Evolutionary conservation across 2,113 vertebrate genomes (phyloP).

Genomic region (Caloenas nicobarica): DNA sequence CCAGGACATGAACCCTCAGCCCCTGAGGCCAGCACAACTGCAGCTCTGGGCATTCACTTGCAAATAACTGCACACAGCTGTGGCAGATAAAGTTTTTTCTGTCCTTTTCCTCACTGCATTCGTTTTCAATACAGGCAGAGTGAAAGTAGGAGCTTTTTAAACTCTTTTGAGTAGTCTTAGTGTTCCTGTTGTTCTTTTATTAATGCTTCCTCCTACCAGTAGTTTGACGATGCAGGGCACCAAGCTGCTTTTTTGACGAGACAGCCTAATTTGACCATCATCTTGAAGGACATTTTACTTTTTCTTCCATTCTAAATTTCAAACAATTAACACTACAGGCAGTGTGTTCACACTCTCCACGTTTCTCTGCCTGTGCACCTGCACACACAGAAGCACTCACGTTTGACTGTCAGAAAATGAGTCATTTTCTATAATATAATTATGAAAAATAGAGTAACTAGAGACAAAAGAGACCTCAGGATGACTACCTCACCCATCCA

Average conservation of each 20-base stretch:
- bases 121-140: not conserved
- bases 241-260: not conserved
- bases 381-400: not conserved
- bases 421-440: not conserved
- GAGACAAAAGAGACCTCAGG: not conserved
- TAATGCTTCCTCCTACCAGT: not conserved
- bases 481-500: not conserved
- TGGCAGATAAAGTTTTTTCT: not conserved
- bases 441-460: not conserved
- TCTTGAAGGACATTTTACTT: not conserved
- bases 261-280: not conserved
- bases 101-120: not conserved
- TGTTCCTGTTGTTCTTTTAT: not conserved
- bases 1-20: not conserved
- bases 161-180: not conserved
- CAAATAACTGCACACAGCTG: not conserved
- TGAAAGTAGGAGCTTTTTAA: not conserved
- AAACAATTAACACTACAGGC: not conserved
- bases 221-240: not conserved
- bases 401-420: not conserved
- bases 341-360: not conserved
- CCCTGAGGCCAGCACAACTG: not conserved
- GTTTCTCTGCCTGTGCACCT: not conserved
- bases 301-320: not conserved
- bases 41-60: fast-evolving